phyloP scores from a whole-genome alignment of 2,888 invertebrate species.

The Teleogryllus oceanicus region DNA sequence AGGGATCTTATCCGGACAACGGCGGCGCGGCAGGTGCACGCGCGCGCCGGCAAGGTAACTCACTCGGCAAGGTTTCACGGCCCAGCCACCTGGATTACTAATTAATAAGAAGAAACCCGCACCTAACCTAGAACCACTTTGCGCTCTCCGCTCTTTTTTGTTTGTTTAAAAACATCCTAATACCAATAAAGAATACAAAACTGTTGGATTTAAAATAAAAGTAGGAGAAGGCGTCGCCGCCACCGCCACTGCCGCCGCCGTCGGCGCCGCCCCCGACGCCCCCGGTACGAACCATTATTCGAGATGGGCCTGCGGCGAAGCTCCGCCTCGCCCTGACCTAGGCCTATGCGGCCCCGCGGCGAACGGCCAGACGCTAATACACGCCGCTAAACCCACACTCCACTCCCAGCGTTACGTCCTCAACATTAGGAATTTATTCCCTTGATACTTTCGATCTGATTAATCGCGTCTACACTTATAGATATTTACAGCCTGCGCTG shows the following conservation, averaged over 20 bases:
- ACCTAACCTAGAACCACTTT: constrained; percentile 18
- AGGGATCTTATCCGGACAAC: constrained; percentile 3
- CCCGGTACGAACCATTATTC: too few relatives aligned
- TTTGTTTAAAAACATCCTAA: neutral
- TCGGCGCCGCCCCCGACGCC: too few relatives aligned
- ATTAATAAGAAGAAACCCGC: constrained; percentile 18
- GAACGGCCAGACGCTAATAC: neutral
- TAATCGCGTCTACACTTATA: neutral
- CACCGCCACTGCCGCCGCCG: neutral
- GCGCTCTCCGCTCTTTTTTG: neutral
- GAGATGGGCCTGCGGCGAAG: too few relatives aligned
- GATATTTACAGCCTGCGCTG: neutral
- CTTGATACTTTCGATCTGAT: neutral
- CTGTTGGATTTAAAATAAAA: neutral
- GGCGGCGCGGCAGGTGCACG: neutral
- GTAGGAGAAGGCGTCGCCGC: neutral
- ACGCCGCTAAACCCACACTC: neutral
- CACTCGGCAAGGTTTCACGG: constrained; percentile 3
- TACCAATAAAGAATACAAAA: constrained; percentile 18
- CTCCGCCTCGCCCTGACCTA: too few relatives aligned
- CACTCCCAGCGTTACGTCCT: neutral
- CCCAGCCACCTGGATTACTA: constrained; percentile 18
- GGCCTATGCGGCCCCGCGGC: neutral
- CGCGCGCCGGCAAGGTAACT: constrained; percentile 1
- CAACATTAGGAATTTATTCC: too few relatives aligned